Conservation (phyloP, 2,797 vertebrate genomes). For the Harpia harpyja region DNA sequence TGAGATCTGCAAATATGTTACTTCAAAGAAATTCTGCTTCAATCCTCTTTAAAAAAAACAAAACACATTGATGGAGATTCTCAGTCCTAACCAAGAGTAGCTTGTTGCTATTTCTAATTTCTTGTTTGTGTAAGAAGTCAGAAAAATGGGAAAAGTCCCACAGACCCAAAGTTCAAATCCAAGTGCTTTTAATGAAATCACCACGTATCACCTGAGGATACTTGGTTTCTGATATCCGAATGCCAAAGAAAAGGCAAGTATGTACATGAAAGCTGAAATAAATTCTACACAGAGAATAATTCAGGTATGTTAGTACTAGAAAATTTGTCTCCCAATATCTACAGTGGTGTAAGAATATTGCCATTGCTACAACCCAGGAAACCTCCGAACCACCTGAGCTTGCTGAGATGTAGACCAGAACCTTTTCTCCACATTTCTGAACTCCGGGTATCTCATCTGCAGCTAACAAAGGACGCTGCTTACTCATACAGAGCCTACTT, state of each 20-base stretch:
- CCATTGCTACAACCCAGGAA: neutral
- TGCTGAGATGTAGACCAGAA: constrained; percentile 23
- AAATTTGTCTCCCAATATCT: neutral
- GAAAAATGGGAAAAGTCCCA: constrained; percentile 13
- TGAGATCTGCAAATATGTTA: neutral
- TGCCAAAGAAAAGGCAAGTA: neutral
- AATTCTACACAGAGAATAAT: neutral
- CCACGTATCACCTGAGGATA: neutral
- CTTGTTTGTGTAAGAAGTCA: neutral
- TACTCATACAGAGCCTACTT: neutral
- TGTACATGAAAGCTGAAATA: neutral
- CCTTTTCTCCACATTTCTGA: neutral
- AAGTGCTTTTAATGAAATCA: neutral
- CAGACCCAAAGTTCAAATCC: neutral
- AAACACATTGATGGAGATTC: neutral
- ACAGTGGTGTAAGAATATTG: neutral
- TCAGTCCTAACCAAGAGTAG: neutral
- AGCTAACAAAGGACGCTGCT: neutral
- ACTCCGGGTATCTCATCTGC: constrained; percentile 9
- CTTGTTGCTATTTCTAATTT: neutral
- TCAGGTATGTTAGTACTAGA: neutral
- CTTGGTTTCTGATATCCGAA: neutral
- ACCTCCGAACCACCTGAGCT: neutral
- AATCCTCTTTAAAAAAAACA: neutral
- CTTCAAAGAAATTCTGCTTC: constrained; percentile 29